Conservation (phyloP, 2,797 vertebrate genomes). For the Rhabdophis nuchalis region DNA sequence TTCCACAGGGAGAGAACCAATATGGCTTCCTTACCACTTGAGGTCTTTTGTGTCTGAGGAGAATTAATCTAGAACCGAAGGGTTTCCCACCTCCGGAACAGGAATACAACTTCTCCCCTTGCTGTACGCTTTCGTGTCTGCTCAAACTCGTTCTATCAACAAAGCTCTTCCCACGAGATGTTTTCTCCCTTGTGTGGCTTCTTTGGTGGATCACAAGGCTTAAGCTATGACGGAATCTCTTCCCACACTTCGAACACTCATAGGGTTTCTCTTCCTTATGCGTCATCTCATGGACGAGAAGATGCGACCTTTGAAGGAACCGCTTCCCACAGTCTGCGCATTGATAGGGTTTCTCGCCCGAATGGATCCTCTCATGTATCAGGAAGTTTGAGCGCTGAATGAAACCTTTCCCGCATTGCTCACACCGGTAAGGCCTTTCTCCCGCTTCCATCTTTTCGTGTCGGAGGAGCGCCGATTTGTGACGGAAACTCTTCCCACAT, state of each 20-base stretch:
- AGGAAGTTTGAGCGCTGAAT: conserved; percentile 19
- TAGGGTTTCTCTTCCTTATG: not conserved
- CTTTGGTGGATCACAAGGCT: conserved; percentile 6
- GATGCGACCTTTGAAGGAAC: not conserved
- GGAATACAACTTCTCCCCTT: not conserved
- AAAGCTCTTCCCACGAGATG: not conserved
- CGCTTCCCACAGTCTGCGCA: conserved; percentile 14
- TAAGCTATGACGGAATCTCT: not conserved
- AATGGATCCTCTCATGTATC: conserved; percentile 14
- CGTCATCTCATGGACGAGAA: not conserved
- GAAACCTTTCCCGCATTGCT: conserved; percentile 1
- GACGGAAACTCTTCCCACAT: conserved; percentile 22
- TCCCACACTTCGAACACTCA: not conserved
- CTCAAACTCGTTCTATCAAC: not conserved
- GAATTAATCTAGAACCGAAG: not conserved
- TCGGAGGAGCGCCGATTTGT: conserved; percentile 14
- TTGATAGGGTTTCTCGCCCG: conserved; percentile 1
- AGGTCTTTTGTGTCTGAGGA: conserved; percentile 1
- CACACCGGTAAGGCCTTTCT: conserved; percentile 17
- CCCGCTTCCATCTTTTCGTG: conserved; percentile 22
- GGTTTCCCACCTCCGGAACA: not conserved
- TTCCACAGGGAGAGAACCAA: not conserved
- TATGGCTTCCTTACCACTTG: not conserved
- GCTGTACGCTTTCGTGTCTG: not conserved
- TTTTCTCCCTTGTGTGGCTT: not conserved